Conservation (phyloP, 2,113 vertebrate genomes). For the Cyprinodon variegatus region DNA sequence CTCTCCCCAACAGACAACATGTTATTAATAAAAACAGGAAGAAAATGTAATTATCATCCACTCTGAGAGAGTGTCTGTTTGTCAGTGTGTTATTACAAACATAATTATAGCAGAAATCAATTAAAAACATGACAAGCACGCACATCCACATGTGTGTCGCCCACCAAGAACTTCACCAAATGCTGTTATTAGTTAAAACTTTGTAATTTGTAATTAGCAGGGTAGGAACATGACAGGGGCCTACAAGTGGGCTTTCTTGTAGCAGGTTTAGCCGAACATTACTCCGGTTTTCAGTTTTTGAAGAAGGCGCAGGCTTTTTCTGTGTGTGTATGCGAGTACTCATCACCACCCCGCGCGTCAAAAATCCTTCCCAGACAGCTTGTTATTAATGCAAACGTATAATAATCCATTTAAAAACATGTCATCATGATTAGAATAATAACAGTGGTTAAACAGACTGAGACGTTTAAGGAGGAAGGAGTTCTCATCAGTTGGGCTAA, state of each 20-base stretch:
- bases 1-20: constrained; percentile 61
- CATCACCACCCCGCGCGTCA: constrained; percentile 48
- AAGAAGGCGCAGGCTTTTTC: constrained; percentile 2
- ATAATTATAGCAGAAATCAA: constrained; percentile 74
- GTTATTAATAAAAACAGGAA: constrained; percentile 70
- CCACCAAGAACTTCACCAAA: constrained; percentile 55
- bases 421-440: constrained; percentile 80
- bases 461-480: constrained; percentile 57
- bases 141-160: constrained; percentile 27
- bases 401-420: constrained; percentile 81
- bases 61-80: constrained; percentile 37
- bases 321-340: constrained; percentile 22
- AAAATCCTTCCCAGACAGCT: constrained; percentile 61
- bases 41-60: constrained; percentile 52
- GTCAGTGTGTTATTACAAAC: constrained; percentile 48
- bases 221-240: constrained; percentile 53
- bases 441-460: constrained; percentile 74
- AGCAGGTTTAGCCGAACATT: constrained; percentile 1
- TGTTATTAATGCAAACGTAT: constrained; percentile 79
- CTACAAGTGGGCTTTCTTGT: neutral
- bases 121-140: constrained; percentile 69
- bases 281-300: neutral
- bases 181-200: constrained; percentile 72
- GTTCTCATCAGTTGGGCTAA: constrained; percentile 45
- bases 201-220: constrained; percentile 67